Evolutionary conservation across 2,888 invertebrate genomes (phyloP), one percentile per base, ranked within the genome.

Genomic region (Drosophila greeni): DNA sequence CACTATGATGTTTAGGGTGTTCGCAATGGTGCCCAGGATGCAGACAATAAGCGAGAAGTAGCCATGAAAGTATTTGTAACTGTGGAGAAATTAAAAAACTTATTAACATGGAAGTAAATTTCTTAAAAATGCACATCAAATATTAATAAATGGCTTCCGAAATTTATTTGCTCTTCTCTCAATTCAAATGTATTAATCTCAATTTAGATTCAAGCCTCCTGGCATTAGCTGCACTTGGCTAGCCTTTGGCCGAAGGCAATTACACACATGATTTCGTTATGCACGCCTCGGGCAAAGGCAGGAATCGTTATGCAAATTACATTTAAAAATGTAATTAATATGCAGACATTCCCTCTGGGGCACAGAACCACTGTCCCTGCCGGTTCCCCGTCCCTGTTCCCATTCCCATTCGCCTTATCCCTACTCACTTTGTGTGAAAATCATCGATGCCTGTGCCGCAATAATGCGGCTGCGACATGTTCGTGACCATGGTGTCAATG

Each of bases 1-100:
- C 11, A 98, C 96, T 47, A 95, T 93, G 71, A 98, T 95, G 89
- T 97, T 98, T 80, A 97, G 91, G n/a, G 94, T 92, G 88, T 97
- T 98, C 64, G 97, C 95, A 49, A 97, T 91, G 16, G 96, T 95
- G 55, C 97, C 97, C 86, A 97, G 94, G 56, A 95, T 90, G 89
- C 97, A 97, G 71, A 98, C 96, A 55, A 95, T 90, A 29, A 97
- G 90, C 73, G 95, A 95, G 56, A 95, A 91, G 88, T 95, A 95
- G 33, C 97, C 97, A 86, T 98, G 97, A 43, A 95, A 86, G 26
- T 91, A 90, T 67, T 92, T 91, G 89, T 95, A 96, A 56, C 91
- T 91, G 75, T 88, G 7, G 54, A 40, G 23, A 20, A 37, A 14
- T 33, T 33, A 6, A 5, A 33, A 5, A 37, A 11, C 18, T 12